Conservation (phyloP, 1,140 invertebrate genomes). For the Thalassaphorura encarpata region DNA sequence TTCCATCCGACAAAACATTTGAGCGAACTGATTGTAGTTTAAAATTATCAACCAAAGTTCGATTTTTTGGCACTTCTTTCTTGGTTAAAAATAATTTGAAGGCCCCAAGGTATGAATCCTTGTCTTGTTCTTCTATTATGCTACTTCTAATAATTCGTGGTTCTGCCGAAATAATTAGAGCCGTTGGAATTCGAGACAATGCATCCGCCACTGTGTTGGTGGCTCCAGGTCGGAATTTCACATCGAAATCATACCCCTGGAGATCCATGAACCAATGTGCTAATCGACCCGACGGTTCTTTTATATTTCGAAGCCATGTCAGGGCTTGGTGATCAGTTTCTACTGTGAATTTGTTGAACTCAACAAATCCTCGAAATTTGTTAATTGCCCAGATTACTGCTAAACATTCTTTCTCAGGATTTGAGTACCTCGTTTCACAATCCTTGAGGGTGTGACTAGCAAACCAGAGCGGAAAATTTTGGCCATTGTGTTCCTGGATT, state of each 20-base stretch:
- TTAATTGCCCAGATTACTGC: constrained; percentile 42
- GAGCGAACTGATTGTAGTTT: neutral
- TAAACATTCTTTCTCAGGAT: constrained; percentile 43
- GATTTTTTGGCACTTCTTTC: neutral
- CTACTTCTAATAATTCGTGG: neutral
- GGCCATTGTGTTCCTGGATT: constrained; percentile 26
- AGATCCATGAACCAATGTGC: constrained; percentile 43
- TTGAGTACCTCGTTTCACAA: constrained; percentile 40
- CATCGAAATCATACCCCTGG: constrained; percentile 41
- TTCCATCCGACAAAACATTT: neutral
- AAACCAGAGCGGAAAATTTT: constrained; percentile 37
- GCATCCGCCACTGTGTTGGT: constrained; percentile 16
- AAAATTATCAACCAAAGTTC: neutral
- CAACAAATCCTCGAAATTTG: constrained; percentile 43
- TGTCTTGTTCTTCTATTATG: constrained; percentile 8
- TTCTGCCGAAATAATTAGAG: neutral
- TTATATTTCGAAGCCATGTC: constrained; percentile 39
- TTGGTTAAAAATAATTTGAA: constrained; percentile 1
- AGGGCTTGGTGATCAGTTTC: constrained; percentile 44
- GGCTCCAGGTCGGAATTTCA: constrained; percentile 35
- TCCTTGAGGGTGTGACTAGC: constrained; percentile 37
- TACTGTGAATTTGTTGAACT: constrained; percentile 42
- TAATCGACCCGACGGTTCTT: constrained; percentile 38
- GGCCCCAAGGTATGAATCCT: neutral
- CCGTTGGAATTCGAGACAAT: constrained; percentile 2